Conservation (phyloP, 2,888 invertebrate species). For the Caenorhabditis virilis region DNA sequence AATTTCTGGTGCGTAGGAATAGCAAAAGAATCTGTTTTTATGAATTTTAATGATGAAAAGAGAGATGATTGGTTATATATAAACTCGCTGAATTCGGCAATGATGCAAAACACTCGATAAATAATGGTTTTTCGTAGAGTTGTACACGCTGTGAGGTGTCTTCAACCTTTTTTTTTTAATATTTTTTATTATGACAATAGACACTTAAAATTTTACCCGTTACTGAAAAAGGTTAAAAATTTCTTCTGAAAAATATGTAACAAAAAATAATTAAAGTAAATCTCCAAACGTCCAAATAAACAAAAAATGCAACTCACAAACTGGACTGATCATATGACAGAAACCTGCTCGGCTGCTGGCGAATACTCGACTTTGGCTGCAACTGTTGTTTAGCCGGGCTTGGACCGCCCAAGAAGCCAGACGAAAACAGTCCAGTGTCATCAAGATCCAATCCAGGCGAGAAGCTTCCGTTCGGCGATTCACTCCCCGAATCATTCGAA, state of each 20-base stretch:
- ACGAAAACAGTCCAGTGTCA: conserved; percentile 37
- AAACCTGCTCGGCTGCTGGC: conserved; percentile 27
- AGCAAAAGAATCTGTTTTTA: no score
- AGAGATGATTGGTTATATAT: no score
- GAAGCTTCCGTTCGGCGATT: conserved; percentile 62
- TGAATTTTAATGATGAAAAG: no score
- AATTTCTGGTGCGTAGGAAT: no score
- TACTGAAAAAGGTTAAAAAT: no score
- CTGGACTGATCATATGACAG: conserved; percentile 32
- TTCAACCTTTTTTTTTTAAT: neutral
- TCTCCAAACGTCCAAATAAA: conserved; percentile 1
- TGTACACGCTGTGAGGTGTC: no score
- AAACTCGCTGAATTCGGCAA: no score
- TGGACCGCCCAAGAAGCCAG: conserved; percentile 22
- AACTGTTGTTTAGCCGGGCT: conserved; percentile 13
- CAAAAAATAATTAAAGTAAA: no score
- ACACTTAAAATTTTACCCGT: no score
- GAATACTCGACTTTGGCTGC: conserved; percentile 7
- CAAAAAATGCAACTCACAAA: conserved; percentile 14
- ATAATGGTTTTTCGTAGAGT: neutral
- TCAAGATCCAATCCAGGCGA: conserved; percentile 60
- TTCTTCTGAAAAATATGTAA: no score
- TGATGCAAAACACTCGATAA: no score
- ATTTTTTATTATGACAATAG: neutral
- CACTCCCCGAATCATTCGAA: conserved; percentile 57